A percentile compares a stretch with the other conserved stretches of the same genome.
These are phyloP conservation scores for Eupithecia abbreviata DNA, from an alignment of 2,888 invertebrate genomes.

Conservation along the genomic window DNA sequence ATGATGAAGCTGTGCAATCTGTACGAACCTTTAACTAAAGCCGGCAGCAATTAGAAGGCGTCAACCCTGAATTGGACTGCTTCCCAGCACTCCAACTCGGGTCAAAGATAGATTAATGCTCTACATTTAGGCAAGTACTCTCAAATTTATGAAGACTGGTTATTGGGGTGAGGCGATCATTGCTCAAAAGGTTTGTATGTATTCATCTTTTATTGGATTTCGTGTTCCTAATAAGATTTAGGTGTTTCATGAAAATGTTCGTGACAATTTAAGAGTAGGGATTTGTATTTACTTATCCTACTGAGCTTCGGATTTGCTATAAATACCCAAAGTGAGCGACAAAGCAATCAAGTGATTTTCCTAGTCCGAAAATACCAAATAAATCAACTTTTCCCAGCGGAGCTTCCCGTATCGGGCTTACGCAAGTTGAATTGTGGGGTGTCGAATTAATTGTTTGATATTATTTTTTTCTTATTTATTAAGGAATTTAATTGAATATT, in stretches of 20 bases:
- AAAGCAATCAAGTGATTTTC: slow-evolving; percentile 17
- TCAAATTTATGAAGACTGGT: slow-evolving; percentile 25
- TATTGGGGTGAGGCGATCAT: slow-evolving; percentile 23
- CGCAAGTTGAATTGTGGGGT: not conserved
- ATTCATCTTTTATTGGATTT: slow-evolving; percentile 15
- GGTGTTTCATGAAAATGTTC: not conserved
- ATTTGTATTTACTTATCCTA: not conserved
- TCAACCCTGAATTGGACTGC: slow-evolving; percentile 46
- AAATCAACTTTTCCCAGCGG: not conserved
- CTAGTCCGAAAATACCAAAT: slow-evolving; percentile 10
- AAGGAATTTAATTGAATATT: too few species aligned
- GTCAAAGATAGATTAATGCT: slow-evolving; percentile 49
- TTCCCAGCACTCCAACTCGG: slow-evolving; percentile 43
- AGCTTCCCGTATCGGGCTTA: not conserved
- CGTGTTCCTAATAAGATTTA: not conserved
- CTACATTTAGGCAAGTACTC: slow-evolving; percentile 22
- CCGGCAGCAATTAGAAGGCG: slow-evolving; percentile 46
- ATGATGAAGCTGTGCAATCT: not conserved
- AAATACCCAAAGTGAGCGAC: slow-evolving; percentile 1
- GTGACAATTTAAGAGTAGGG: not conserved
- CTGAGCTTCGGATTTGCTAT: slow-evolving; percentile 4
- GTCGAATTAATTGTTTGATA: too few species aligned
- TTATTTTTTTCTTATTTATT: too few species aligned
- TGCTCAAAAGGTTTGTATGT: slow-evolving; percentile 19
- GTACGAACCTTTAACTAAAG: slow-evolving; percentile 45